Evolutionary conservation across 2,113 vertebrate genomes (phyloP), one percentile per base, ranked within the genome.

Genomic region (Sander vitreus): DNA sequence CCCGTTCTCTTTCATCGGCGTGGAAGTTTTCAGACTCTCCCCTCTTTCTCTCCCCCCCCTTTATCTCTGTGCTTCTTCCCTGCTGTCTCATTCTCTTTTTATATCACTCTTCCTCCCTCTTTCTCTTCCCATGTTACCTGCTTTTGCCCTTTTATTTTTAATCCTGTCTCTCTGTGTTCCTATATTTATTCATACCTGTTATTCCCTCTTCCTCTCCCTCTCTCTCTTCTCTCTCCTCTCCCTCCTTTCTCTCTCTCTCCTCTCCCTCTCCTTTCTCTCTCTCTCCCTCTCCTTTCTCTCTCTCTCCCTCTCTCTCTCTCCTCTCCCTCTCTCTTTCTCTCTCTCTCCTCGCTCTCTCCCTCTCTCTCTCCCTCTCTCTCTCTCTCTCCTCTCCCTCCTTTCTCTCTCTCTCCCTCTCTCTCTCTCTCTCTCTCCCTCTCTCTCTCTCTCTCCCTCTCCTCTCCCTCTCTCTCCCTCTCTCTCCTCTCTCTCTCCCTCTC

Each of bases 1-100:
- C 48, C 58, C 73, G 60, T 58, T 84, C 73, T 85, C 64, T 85
- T 85, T 90, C 87, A 85, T 81, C 83, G 78, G 85, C 73, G 66
- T 68, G 30, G 73, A 89, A 39, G 60, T 88, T 86, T 85, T 80
- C n/a, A 73, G 51, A 45, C 74, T 85, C 74, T 83, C 33, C 33
- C 33, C 33, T 33, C 33, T 33, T 33, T 33, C 33, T 6, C 33
- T 5, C 3, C 30, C 30, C 21, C 80, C 16, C 1, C 71, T 84
- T 75, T 85, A 71, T 84, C 82, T 73, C 53, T 27, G 3, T 0
- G 7, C 16, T 43, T 85, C 30, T 33, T 33, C 30, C 80, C 65
- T 75, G 13, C 57, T 21, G 12, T 68, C 65, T 58, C 23, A 23
- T 64, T 70, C 47, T 65, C 18, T 63, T 36, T 68, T 39, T 39